Base-by-base conservation (phyloP, 1,140 invertebrate genomes). In the Rhagoletis zephyria region DNA sequence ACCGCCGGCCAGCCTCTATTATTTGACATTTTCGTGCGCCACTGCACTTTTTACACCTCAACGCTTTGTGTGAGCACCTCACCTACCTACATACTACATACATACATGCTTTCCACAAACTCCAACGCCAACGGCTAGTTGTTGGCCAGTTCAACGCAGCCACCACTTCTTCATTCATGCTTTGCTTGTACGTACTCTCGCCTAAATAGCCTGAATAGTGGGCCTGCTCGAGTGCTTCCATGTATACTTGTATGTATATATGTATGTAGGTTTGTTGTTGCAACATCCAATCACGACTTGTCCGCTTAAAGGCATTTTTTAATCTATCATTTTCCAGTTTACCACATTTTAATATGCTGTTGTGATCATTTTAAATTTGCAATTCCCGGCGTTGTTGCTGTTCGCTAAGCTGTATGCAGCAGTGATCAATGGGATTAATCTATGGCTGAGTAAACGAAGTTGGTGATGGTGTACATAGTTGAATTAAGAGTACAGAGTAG, bases 31-130 rank as follows among this genome's bases (percentile, higher is more conserved):
- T 40, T 9, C 12, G 67, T n/a, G 51, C 74, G 48, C 74, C 74
- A 81, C 74, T 81, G 74, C 74, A 81, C 48, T 81, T 81, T 81
- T 81, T 81, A 30, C 48, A 81, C 51, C 74, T 81, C 74, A 56
- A 81, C 48, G 48, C 70, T 48, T 56, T 77, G 48, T 67, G 0
- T 30, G 30, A 9, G 12, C 40, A 9, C 40, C 40, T 42, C 5
- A 19, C 61, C 16, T 64, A 64, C 4, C 63, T 19, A 60, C 12
- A 6, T 60, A 60, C 12, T 60, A 60, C 12, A 12, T 60, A 60
- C 6, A 7, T 60, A 12, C 6, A 12, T 60, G 12, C 59, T 60
- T 60, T 60, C 63, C 16, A 64, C 16, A n/a, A 4, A 64, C 30
- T 30, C 30, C 30, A 30, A 10, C 74, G 48, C n/a, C 74, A 74